These are phyloP conservation scores for Agapostemon virescens DNA, from an alignment of 2,888 invertebrate genomes.

Conservation along the genomic window DNA sequence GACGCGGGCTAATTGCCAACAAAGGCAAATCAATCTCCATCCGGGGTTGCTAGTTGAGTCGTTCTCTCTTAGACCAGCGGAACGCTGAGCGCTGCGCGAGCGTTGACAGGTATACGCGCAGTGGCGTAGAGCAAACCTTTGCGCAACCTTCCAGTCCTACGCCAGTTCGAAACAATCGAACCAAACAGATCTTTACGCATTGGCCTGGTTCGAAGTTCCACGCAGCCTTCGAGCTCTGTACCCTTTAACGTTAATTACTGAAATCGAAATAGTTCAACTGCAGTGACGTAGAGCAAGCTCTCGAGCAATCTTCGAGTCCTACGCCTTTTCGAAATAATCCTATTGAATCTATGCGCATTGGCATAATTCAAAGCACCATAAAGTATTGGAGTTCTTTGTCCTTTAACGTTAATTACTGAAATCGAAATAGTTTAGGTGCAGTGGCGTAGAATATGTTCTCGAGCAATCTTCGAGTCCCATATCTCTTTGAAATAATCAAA, in stretches of 20 bases:
- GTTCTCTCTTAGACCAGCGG: conserved; percentile 63
- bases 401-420: too few species aligned
- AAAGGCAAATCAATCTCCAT: conserved; percentile 76
- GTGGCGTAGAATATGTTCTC: not conserved
- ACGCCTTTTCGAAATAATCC: not conserved
- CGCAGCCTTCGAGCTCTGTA: not conserved
- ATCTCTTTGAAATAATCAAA: not conserved
- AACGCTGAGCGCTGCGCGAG: conserved; percentile 67
- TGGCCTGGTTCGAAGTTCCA: not conserved
- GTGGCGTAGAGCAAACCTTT: conserved; percentile 41
- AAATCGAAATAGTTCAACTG: not conserved
- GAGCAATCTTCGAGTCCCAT: not conserved
- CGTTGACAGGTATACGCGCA: conserved; percentile 62
- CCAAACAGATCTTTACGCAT: too few species aligned
- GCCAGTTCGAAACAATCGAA: not conserved
- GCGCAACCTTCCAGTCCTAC: not conserved
- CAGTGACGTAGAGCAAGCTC: not conserved
- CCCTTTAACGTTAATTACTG: too few species aligned
- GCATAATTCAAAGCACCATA: not conserved
- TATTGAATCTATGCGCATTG: not conserved
- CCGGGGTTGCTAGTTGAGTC: conserved; percentile 72
- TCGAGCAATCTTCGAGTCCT: not conserved
- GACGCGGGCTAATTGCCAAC: conserved; percentile 75
- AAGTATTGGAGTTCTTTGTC: not conserved
- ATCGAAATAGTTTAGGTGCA: not conserved